Conservation (phyloP, 1,140 invertebrate species). For the Euglossa dilemma region DNA sequence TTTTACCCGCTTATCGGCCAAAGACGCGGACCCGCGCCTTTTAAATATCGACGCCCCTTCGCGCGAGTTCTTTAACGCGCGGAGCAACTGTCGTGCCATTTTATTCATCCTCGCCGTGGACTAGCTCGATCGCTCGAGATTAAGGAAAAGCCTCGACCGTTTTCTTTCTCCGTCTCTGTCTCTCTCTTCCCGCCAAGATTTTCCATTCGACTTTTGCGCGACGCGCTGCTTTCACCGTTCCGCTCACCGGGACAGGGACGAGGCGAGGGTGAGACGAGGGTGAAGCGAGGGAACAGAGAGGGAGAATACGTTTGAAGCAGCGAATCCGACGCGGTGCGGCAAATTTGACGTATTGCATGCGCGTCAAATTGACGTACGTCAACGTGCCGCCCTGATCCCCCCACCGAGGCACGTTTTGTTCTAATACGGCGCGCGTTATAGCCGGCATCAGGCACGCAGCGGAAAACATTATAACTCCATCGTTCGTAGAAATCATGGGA, state of each 20-base stretch:
- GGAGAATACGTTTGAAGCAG: slow-evolving; percentile 11
- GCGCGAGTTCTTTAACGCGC: neutral
- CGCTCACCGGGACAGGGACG: no score
- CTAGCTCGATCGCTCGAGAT: neutral
- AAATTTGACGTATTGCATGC: slow-evolving; percentile 55
- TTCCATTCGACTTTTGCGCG: neutral
- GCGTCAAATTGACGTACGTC: slow-evolving; percentile 53
- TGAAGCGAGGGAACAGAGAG: neutral
- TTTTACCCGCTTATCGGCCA: slow-evolving; percentile 27
- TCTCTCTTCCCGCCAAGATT: neutral
- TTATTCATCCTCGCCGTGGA: no score
- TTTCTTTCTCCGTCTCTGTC: neutral
- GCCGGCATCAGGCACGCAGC: slow-evolving; percentile 4
- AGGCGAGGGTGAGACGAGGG: neutral
- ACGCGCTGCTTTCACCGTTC: neutral
- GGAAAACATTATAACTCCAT: slow-evolving; percentile 31
- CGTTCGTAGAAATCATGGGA: slow-evolving; percentile 13
- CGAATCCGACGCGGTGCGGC: slow-evolving; percentile 42
- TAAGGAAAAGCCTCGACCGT: neutral
- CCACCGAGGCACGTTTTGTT: slow-evolving; percentile 45
- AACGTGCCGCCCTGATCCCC: slow-evolving; percentile 37
- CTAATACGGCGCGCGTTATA: slow-evolving; percentile 49
- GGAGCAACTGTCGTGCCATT: slow-evolving; percentile 4
- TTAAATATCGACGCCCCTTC: neutral
- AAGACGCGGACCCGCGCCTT: neutral